Evolutionary conservation across 2,888 invertebrate genomes (phyloP), one percentile per base, ranked within the genome.

Genomic region (Cheilosia impressa): DNA sequence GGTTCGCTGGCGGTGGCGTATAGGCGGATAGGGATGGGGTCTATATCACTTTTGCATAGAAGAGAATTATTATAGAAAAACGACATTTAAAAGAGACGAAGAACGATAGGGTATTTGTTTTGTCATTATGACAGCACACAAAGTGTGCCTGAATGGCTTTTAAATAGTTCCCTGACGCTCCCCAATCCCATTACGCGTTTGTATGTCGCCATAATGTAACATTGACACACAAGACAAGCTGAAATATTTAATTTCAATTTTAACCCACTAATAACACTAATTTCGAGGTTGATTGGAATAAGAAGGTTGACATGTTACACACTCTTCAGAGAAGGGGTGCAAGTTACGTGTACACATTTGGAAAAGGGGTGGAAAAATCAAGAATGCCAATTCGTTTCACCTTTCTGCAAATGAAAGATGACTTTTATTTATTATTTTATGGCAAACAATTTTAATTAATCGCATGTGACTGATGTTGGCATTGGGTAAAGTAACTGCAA

Each of bases 91-190:
- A 85, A 69, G 71, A 81, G 52, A 81, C 76, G 57, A 62, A 69
- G 69, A 75, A 66, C 68, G 68, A 77, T 71, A 60, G 62, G 73
- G 81, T 91, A 91, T 91, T 92, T 91, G 91, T 91, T 92, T 91
- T 91, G 91, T 91, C 91, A 92, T 91, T 91, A 91, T 90, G 91
- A 90, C 89, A 90, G 89, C 89, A 69, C 45, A 87, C 69, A 87
- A 72, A 68, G 60, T 63, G 60, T 71, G 58, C 53, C 55, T 75
- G 72, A 85, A 77, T 81, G 76, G 65, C 66, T 85, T 85, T 85
- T 85, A 81, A 85, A 81, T 85, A 85, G 85, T 80, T 76, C 41
- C 52, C 50, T 53, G 45, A 15, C 22, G 13, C 45, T 22, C 13
- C 41, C 10, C 5, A 34, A 47, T 24, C 19, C 47, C 68, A 47